phyloP scores from a whole-genome alignment of 2,888 invertebrate genomes.

The Macrophya annulata region DNA sequence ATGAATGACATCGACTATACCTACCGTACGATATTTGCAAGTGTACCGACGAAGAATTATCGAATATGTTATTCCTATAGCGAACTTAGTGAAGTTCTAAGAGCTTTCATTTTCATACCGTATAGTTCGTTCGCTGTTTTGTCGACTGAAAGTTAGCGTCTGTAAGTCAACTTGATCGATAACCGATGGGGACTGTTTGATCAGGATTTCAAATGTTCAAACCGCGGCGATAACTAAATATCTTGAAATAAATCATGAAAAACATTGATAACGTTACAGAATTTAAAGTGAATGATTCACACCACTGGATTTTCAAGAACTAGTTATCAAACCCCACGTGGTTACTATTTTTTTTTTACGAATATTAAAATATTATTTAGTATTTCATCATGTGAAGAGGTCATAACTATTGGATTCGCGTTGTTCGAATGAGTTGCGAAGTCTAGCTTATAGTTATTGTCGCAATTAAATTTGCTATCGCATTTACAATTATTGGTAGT shows the following conservation, averaged over 20 bases:
- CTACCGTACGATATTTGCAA: constrained; percentile 3
- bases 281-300: not conserved
- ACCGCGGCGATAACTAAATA: not conserved
- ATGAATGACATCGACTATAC: not conserved
- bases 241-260: not conserved
- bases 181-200: not conserved
- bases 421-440: not conserved
- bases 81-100: not conserved
- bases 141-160: constrained; percentile 8
- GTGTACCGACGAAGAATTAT: constrained; percentile 4
- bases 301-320: not conserved
- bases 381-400: not conserved
- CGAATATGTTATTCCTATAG: not conserved
- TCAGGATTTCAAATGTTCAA: not conserved
- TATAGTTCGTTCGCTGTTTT: constrained; percentile 4
- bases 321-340: not conserved
- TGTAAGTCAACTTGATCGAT: constrained; percentile 7
- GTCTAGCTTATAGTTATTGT: constrained; percentile 1
- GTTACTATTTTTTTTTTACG: not conserved
- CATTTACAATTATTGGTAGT: not conserved
- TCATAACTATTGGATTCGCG: constrained; percentile 13
- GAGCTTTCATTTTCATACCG: not conserved
- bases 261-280: not conserved
- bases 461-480: not conserved
- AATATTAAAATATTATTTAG: not conserved